Conservation (phyloP, 2,888 invertebrate species). For the Netelia melanura region DNA sequence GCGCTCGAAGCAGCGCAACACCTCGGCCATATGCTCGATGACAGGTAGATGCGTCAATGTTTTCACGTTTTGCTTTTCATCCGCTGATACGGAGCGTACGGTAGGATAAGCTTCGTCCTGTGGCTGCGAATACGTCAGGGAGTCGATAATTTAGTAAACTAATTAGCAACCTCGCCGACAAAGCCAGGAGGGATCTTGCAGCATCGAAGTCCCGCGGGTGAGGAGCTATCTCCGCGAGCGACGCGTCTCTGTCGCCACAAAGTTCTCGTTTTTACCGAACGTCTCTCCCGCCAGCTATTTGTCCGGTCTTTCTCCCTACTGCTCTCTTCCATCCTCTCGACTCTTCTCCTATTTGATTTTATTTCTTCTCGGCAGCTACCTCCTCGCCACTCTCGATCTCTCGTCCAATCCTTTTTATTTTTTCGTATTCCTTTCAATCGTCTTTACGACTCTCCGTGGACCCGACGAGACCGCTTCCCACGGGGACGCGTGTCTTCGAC, state of each 20-base stretch:
- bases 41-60: slow-evolving; percentile 76
- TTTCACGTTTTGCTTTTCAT: slow-evolving; percentile 63
- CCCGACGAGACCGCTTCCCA: slow-evolving; percentile 77
- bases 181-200: slow-evolving; percentile 79
- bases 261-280: slow-evolving; percentile 67
- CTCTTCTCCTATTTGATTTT: slow-evolving; percentile 76
- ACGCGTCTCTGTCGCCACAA: slow-evolving; percentile 79
- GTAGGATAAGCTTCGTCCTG: slow-evolving; percentile 36
- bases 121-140: slow-evolving; percentile 77
- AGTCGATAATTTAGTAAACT: slow-evolving; percentile 85
- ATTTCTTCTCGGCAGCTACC: slow-evolving; percentile 68
- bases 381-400: slow-evolving; percentile 61
- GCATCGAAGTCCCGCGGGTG: slow-evolving; percentile 68
- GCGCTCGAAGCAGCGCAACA: slow-evolving; percentile 69
- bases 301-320: slow-evolving; percentile 69
- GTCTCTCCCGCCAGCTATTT: slow-evolving; percentile 74
- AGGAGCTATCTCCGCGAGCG: slow-evolving; percentile 51
- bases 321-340: slow-evolving; percentile 57
- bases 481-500: slow-evolving; percentile 71
- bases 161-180: slow-evolving; percentile 84
- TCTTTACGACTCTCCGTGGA: slow-evolving; percentile 78
- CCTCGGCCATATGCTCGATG: slow-evolving; percentile 77
- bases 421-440: slow-evolving; percentile 76
- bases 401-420: slow-evolving; percentile 70
- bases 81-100: slow-evolving; percentile 19